Evolutionary conservation across 92 coral and sea anemone genomes (phyloP), one percentile per base, ranked within the genome.

Genomic region (Diadumene lineata): DNA sequence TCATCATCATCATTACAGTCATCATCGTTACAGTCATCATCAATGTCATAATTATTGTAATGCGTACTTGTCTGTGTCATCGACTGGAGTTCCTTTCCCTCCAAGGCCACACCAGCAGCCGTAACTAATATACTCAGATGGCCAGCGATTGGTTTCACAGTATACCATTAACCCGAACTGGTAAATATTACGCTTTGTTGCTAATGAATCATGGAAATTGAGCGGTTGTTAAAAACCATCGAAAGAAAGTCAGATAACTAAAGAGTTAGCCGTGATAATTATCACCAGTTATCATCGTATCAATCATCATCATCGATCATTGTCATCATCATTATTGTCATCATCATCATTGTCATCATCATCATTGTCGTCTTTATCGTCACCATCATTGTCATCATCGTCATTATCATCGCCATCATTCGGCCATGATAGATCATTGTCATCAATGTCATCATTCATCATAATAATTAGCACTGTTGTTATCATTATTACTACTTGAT

Each of bases 91-190:
- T 1, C 77, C 77, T 72, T 72, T 72, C 27, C 77, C 77, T n/a
- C 77, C 77, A n/a, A 27, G 31, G 21, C 77, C 77, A 32, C 77
- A 72, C 77, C 77, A 72, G 34, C 77, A 72, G 65, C 77, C 77
- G 34, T 72, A 72, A 43, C 77, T 66, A 61, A 72, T 18, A 34
- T 55, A 72, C 33, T 72, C 77, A 27, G 77, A 56, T 4, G 31
- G 66, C 77, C 77, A 72, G 19, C 77, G 65, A 11, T 56, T 56
- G 1, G 77, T 72, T 25, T 56, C 77, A 19, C 77, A 72, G n/a
- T 15, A 44, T 28, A 72, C 23, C 77, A 72, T 72, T 1, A 3
- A 51, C 56, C 77, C 77, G 34, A 72, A 72, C 33, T 72, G 77
- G 19, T 11, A 24, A 0, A 72, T 1, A 46, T 72, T 72, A 33